Base-by-base conservation (phyloP, 2,113 vertebrate genomes). In the Rattus rattus region DNA sequence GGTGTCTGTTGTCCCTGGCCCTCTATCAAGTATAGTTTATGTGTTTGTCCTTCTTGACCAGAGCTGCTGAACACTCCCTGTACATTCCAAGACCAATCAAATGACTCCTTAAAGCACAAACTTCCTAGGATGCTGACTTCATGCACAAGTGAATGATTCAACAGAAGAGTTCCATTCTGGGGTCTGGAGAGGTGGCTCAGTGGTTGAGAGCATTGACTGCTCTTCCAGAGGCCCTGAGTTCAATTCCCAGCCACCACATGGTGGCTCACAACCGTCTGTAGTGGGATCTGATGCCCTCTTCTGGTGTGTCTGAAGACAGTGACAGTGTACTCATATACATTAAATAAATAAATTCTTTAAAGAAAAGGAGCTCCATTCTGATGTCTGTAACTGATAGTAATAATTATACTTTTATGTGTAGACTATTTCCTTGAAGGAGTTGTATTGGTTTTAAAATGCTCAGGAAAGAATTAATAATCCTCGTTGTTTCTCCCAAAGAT, bases 341-440 rank as follows among this genome's bases (percentile, higher is more conserved):
- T 43, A 43, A 43, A 43, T 43, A 43, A 43, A 43, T 43, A 43
- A 43, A 43, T 43, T 43, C 43, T 43, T 43, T 43, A 43, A 43
- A 43, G 43, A 43, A 43, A 43, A 43, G 43, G 43, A 43, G 43
- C 43, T 43, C 43, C 43, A 43, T 43, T 43, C 43, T 43, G 43
- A 43, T 88, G 30, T 95, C 77, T 95, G 75, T 77, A 95, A 54
- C 75, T 61, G 65, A 94, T 63, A 47, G 88, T 43, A 43, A 43
- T 43, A 95, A 95, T 93, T 83, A 81, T 17, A 95, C 67, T n/a
- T 93, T 88, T 95, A 73, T 52, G n/a, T 91, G 54, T 93, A 61
- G 39, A 94, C 12, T 63, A 83, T 84, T 94, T 93, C 54, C 70
- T 85, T 88, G 88, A 89, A 70, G 72, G 93, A 93, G 61, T 69